These are phyloP conservation scores for Dendrocopos noguchii DNA, from an alignment of 2,113 vertebrate species.

Conservation along the genomic window DNA sequence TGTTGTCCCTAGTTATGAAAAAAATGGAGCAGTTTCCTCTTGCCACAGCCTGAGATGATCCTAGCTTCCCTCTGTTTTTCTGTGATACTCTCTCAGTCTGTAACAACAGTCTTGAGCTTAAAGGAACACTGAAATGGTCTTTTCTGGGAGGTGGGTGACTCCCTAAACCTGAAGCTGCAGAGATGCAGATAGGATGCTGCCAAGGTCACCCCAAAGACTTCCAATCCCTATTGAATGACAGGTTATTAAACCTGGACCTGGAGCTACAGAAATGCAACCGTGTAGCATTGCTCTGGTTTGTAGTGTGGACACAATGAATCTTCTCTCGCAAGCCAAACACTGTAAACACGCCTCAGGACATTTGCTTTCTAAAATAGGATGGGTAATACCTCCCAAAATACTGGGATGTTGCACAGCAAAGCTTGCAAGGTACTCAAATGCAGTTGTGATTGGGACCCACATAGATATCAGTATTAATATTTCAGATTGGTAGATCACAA, in stretches of 20 bases:
- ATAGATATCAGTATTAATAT: not conserved
- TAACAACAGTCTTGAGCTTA: not conserved
- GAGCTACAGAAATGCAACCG: not conserved
- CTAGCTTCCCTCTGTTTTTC: not conserved
- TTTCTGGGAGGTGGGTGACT: not conserved
- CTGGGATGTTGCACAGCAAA: not conserved
- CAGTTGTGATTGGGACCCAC: not conserved
- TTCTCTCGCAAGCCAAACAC: not conserved
- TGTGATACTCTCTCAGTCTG: fast-evolving
- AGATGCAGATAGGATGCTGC: not conserved
- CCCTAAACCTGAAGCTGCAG: not conserved
- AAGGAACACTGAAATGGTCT: not conserved
- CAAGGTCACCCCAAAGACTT: not conserved
- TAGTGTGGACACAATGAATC: not conserved
- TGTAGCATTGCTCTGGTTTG: not conserved
- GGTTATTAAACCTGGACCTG: not conserved
- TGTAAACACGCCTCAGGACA: not conserved
- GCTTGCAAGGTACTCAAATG: not conserved
- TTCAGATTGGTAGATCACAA: not conserved
- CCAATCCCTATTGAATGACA: not conserved
- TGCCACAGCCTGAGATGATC: not conserved
- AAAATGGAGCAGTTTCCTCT: not conserved
- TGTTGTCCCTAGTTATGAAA: not conserved
- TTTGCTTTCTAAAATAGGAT: not conserved
- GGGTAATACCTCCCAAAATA: not conserved